Base-by-base conservation (phyloP, 2,113 vertebrate genomes). In the Pelodiscus sinensis region DNA sequence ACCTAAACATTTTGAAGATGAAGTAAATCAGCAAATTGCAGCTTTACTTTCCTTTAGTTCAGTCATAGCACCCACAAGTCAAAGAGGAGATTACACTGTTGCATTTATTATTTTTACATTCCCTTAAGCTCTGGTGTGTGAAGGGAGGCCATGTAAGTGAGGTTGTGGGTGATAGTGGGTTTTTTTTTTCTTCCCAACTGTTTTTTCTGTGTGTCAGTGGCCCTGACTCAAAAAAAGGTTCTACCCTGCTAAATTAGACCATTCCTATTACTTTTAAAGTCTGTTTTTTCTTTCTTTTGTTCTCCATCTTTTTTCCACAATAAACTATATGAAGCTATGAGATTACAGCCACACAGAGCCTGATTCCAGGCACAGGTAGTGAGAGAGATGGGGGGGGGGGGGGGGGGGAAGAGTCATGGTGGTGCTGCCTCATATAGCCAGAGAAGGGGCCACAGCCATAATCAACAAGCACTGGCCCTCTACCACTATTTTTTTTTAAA, bases 31-130 rank as follows among this genome's bases (percentile, higher is more conserved):
- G 14, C 15, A 81, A 86, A 21, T 27, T 93, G 21, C 15, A 8
- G 62, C 75, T 95, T n/a, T 88, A 16, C 9, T 78, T 82, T 93
- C 79, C 50, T 16, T 92, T 92, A 79, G 86, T 94, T 84, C 22
- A 73, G 68, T 91, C 91, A 91, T 89, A 94, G 84, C 96, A 96
- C 92, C 95, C 90, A 54, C 82, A 93, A 96, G 94, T 52, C 22
- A 85, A 85, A 82, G 60, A 71, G 38, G 83, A 85, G 89, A 92
- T 38, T 95, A 73, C 93, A 92, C 44, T 44, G 44, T 44, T 44
- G 44, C 44, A 44, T 44, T 44, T 44, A 44, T 44, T 44, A 44
- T 44, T 44, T 44, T 44, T 44, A 44, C 44, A 44, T 44, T 44
- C 44, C 44, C 6, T 44, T 44, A 44, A 44, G 44, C 44, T 44